Percentiles rank a stretch among this genome's conserved stretches.
Conservation (phyloP, 2,113 vertebrate genomes). For the Tenrec ecaudatus region DNA sequence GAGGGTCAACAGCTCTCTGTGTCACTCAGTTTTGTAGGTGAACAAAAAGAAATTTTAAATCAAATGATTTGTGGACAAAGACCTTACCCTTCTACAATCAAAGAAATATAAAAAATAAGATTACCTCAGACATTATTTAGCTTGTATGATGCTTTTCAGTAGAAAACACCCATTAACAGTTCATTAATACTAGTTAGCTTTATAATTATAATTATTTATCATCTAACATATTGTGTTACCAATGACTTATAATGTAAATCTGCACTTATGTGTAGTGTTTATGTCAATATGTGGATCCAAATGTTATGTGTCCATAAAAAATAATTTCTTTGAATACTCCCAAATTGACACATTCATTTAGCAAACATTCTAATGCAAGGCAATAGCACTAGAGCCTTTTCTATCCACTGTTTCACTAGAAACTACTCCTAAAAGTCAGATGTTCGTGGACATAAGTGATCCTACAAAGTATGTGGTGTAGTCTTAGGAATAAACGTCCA, state of each 20-base stretch:
- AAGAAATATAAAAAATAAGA: background rate
- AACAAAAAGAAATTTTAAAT: constrained; percentile 17
- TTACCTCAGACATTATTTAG: background rate
- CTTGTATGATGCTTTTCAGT: background rate
- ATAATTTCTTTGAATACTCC: background rate
- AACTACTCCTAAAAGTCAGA: background rate
- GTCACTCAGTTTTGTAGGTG: background rate
- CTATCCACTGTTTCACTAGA: background rate
- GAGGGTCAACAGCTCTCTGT: background rate
- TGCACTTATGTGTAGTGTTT: background rate
- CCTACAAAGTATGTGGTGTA: background rate
- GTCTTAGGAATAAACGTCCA: background rate
- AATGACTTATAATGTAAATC: background rate
- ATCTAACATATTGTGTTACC: background rate
- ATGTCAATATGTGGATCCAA: background rate
- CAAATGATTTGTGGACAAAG: constrained; percentile 1
- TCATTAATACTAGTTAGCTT: background rate
- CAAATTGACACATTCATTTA: background rate
- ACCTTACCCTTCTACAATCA: background rate
- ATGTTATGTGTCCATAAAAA: background rate
- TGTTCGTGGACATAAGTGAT: background rate
- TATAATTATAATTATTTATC: background rate
- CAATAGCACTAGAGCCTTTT: background rate
- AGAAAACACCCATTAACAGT: background rate
- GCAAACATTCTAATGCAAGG: background rate